A percentile compares a stretch with the other conserved stretches of the same genome.
phyloP scores from a whole-genome alignment of 2,113 vertebrate species.

The Osmerus mordax region DNA sequence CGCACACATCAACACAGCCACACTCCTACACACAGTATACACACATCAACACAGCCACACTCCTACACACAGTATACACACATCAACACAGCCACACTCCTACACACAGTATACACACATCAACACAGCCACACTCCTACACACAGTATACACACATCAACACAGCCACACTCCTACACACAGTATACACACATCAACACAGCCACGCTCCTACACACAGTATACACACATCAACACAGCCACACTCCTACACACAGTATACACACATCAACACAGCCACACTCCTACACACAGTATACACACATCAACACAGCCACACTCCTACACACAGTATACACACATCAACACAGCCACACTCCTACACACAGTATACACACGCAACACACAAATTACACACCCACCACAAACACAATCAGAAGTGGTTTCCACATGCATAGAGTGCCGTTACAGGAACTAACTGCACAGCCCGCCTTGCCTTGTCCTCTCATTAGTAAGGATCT shows the following conservation, averaged over 20 bases:
- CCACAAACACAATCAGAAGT: constrained; percentile 6
- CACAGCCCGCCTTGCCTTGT: constrained; percentile 36
- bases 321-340: too few relatives aligned
- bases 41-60: background rate
- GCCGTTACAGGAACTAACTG: constrained; percentile 50
- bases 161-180: background rate
- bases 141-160: constrained; percentile 5
- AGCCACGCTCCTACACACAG: too few relatives aligned
- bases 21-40: too few relatives aligned
- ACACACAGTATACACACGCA: constrained; percentile 15
- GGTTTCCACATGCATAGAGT: constrained; percentile 13
- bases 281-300: too few relatives aligned
- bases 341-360: too few relatives aligned
- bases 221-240: background rate
- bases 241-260: too few relatives aligned
- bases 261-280: background rate
- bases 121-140: background rate
- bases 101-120: too few relatives aligned
- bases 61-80: too few relatives aligned
- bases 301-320: background rate
- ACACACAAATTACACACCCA: background rate
- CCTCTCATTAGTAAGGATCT: constrained; percentile 46
- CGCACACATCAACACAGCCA: background rate
- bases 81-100: background rate
- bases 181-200: constrained; percentile 4